A percentile compares a stretch with the other conserved stretches of the same genome.
phyloP scores from a whole-genome alignment of 2,797 vertebrate species.

The Gallinago stenura region DNA sequence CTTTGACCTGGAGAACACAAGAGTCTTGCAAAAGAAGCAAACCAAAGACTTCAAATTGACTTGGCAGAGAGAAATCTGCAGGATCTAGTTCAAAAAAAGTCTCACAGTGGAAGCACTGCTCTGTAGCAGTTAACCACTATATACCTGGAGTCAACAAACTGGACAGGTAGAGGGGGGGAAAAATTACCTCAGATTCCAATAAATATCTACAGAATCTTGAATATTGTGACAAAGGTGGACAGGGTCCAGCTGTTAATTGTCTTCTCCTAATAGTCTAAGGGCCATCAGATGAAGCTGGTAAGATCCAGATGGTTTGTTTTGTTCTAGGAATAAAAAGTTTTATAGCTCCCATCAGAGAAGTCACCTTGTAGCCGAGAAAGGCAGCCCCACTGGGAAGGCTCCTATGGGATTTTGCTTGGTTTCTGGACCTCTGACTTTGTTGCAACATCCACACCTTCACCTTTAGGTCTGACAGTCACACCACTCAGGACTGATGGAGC shows the following conservation, averaged over 20 bases:
- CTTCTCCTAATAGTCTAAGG: not conserved
- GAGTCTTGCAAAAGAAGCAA: not conserved
- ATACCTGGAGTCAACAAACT: not conserved
- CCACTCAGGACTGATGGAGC: not conserved
- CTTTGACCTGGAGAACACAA: not conserved
- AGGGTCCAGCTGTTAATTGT: not conserved
- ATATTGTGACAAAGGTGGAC: not conserved
- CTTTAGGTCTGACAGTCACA: accelerated
- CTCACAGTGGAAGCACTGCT: not conserved
- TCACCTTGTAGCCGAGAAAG: not conserved
- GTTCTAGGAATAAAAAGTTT: not conserved
- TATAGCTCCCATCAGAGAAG: not conserved
- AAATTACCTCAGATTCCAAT: not conserved
- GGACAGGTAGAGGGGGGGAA: accelerated
- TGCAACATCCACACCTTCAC: not conserved
- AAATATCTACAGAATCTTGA: not conserved
- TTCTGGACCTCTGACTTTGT: not conserved
- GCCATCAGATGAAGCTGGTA: not conserved
- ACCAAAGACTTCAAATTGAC: not conserved
- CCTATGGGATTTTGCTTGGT: not conserved
- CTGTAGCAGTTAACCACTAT: not conserved
- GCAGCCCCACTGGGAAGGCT: not conserved
- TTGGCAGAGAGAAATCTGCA: not conserved
- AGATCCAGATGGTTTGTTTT: not conserved
- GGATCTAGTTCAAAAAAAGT: not conserved